phyloP scores from a whole-genome alignment of 2,888 invertebrate genomes.

The Temnothorax ravouxi region DNA sequence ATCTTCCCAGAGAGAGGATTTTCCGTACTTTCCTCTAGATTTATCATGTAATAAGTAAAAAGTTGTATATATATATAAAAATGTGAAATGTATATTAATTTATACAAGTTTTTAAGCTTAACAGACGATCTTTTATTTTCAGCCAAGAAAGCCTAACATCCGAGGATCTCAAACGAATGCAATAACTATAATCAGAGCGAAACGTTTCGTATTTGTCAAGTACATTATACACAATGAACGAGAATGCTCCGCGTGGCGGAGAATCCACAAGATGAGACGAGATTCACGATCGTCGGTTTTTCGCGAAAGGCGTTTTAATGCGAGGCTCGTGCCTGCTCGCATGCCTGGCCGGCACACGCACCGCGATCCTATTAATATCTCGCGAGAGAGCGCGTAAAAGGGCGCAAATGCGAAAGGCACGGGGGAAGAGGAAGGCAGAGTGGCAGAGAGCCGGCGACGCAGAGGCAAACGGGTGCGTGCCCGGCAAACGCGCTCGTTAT shows the following conservation, averaged over 20 bases:
- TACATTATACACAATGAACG: background rate
- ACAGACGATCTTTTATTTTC: background rate
- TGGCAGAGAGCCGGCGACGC: background rate
- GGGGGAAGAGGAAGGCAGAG: background rate
- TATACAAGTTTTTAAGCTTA: background rate
- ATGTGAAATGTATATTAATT: background rate
- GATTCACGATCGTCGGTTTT: constrained; percentile 39
- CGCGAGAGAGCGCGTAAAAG: constrained; percentile 60
- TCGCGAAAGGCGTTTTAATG: constrained; percentile 62
- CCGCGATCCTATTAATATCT: constrained; percentile 71
- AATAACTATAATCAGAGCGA: background rate
- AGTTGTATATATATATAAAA: constrained; percentile 8
- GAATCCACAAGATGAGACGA: background rate
- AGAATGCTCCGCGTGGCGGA: background rate
- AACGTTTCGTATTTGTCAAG: background rate
- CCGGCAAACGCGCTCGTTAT: constrained; percentile 61
- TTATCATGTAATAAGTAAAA: background rate
- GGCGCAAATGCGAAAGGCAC: constrained; percentile 31
- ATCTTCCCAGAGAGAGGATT: background rate
- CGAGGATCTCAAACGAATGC: background rate
- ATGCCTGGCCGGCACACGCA: constrained; percentile 51
- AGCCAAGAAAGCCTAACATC: background rate
- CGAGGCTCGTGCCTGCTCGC: constrained; percentile 62
- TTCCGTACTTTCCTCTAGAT: background rate
- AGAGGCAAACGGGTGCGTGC: constrained; percentile 41